Percentiles rank a stretch among this genome's conserved stretches.
Evolutionary conservation across 2,113 vertebrate genomes (phyloP).

Genomic region (Struthio camelus): DNA sequence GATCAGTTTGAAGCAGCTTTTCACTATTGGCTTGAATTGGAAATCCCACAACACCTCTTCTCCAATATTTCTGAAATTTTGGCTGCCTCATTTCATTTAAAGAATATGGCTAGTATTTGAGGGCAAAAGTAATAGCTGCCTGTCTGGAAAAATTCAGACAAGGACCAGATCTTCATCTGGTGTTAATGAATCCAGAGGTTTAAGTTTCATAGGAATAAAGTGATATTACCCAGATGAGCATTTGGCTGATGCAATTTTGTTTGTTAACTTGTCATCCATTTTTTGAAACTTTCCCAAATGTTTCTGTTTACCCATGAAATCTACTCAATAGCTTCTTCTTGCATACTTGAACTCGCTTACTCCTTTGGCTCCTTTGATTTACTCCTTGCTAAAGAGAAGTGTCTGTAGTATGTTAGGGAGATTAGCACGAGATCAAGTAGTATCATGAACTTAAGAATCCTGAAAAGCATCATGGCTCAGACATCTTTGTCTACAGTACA

Average conservation of each 20-base stretch:
- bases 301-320: background rate
- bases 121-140: constrained; percentile 27
- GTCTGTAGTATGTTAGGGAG: background rate
- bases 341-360: background rate
- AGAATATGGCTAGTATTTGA: constrained; percentile 19
- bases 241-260: constrained; percentile 22
- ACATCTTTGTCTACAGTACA: background rate
- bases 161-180: constrained; percentile 57
- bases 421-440: background rate
- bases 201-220: constrained; percentile 15
- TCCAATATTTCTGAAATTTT: constrained; percentile 8
- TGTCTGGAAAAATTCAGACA: constrained; percentile 55
- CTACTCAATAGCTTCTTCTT: background rate
- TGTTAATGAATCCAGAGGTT: constrained; percentile 46
- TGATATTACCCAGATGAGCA: constrained; percentile 50
- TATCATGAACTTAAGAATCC: background rate
- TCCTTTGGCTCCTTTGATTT: background rate
- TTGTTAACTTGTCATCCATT: background rate
- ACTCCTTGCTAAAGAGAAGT: background rate
- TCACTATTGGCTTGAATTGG: background rate
- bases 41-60: background rate
- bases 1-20: background rate
- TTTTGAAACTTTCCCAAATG: background rate
- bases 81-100: constrained; percentile 39
- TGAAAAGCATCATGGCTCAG: background rate